Evolutionary conservation across 2,888 invertebrate genomes (phyloP), one percentile per base, ranked within the genome.

Genomic region (Smittia sp.): DNA sequence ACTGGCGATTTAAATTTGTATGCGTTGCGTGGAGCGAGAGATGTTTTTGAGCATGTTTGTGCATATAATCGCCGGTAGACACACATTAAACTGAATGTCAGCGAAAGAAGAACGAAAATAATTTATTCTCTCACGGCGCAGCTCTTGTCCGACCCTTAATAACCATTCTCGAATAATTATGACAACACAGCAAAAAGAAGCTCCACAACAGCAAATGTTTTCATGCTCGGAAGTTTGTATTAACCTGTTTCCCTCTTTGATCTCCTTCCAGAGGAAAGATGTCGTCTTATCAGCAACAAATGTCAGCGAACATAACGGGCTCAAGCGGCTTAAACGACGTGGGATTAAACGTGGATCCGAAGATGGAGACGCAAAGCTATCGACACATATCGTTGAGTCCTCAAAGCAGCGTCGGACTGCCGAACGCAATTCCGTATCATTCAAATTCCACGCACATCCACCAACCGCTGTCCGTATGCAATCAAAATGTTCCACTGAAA

Each of bases 91-190:
- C 52, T 72, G 72, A 62, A 72, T 72, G 62, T 72, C 72, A 72
- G 54, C 15, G 24, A 62, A 67, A 67, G 39, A 67, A 46, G 24
- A 67, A 69, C 24, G 25, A 69, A 62, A 15, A 72, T 72, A 72
- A 72, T 72, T 72, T 72, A 62, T 72, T 72, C 72, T 72, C 72
- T 72, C 72, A 72, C 72, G 72, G 72, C 72, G 72, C 62, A 62
- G 54, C 32, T 72, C 72, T 72, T 38, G 58, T 72, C 38, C 13
- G 13, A 27, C 58, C 22, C n/a, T 20, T 70, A 70, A 70, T 70
- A 70, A 70, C 54, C 41, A 54, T 70, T 72, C 62, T 62, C 15
- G 52, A 15, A 27, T 62, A 72, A 72, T 72, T 72, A 72, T 72
- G 62, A 69, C 54, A 69, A 69, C 54, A 22, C 20, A 63, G 27